Percentiles rank a stretch among this genome's conserved stretches.
phyloP scores from a whole-genome alignment of 2,797 vertebrate genomes.

The Leucoraja ocellata region DNA sequence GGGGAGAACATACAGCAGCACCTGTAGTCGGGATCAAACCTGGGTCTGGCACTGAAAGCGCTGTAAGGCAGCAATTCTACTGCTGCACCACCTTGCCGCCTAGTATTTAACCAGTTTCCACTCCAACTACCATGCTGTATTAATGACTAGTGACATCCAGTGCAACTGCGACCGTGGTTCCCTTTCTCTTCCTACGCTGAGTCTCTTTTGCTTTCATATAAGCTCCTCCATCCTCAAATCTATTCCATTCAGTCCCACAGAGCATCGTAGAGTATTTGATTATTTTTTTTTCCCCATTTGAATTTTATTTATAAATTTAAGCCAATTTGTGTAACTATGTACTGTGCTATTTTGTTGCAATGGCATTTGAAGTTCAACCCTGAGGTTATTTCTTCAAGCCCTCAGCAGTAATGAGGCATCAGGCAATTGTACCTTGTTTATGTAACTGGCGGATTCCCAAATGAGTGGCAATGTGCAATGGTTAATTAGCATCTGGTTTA shows the following conservation, averaged over 20 bases:
- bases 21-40: too few relatives aligned
- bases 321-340: background rate
- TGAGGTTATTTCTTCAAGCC: background rate
- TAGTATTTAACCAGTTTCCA: background rate
- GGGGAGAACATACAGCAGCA: too few relatives aligned
- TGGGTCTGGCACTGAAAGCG: too few relatives aligned
- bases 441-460: background rate
- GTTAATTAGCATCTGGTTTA: background rate
- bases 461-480: constrained; percentile 5
- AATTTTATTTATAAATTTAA: background rate
- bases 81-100: too few relatives aligned
- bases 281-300: too few relatives aligned
- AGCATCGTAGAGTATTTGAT: background rate
- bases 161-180: background rate
- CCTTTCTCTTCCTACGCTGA: background rate
- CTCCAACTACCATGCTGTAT: too few relatives aligned
- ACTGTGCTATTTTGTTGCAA: background rate
- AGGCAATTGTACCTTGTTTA: background rate
- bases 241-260: background rate
- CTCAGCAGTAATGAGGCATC: background rate
- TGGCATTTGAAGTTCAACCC: background rate
- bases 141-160: background rate
- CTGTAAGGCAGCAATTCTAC: too few relatives aligned
- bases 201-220: background rate
- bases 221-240: background rate